phyloP scores from a whole-genome alignment of 2,113 vertebrate genomes.

The Electrona antarctica region DNA sequence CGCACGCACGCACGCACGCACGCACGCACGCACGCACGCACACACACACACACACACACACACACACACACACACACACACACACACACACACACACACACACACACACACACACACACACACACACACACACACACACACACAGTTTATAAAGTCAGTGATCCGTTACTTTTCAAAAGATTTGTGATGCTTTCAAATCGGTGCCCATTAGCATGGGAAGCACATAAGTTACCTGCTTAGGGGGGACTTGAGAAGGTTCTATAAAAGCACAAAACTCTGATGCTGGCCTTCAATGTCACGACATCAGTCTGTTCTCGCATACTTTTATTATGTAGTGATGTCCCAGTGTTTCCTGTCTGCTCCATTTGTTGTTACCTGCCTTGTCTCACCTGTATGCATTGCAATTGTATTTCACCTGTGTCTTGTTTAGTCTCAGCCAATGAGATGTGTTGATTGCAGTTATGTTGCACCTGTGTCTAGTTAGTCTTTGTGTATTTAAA shows the following conservation, averaged over 20 bases:
- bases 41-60: not conserved
- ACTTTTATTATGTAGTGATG: constrained; percentile 9
- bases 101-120: constrained; percentile 19
- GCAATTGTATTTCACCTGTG: too few relatives aligned
- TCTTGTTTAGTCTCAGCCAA: too few relatives aligned
- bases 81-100: constrained; percentile 14
- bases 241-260: constrained; percentile 45
- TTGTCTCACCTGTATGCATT: too few relatives aligned
- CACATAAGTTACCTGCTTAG: constrained; percentile 35
- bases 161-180: constrained; percentile 55
- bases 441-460: too few relatives aligned
- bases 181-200: constrained; percentile 60
- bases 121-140: too few relatives aligned
- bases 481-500: too few relatives aligned
- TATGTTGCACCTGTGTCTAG: too few relatives aligned
- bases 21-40: not conserved
- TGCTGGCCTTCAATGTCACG: not conserved
- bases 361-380: too few relatives aligned
- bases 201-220: constrained; percentile 59
- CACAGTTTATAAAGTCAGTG: constrained; percentile 53
- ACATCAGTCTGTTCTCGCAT: not conserved
- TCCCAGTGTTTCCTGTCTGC: too few relatives aligned
- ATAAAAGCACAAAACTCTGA: constrained; percentile 50
- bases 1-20: not conserved
- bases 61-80: not conserved